Evolutionary conservation across 2,797 vertebrate genomes (phyloP).

Genomic region (Lepus oiostolus): DNA sequence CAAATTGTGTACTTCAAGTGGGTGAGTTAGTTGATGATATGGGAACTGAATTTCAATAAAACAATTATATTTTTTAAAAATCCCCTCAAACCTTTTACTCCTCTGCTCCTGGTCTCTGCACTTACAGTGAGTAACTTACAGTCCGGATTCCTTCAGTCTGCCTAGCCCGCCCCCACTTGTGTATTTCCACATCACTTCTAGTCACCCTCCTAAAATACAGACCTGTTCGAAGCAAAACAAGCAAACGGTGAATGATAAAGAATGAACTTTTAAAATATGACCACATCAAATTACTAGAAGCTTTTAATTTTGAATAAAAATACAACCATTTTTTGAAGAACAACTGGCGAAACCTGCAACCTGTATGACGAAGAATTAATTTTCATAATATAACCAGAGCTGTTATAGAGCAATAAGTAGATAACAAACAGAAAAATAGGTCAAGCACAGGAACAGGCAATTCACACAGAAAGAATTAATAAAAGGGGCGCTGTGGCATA

Average conservation of each 20-base stretch:
- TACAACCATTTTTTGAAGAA: not conserved
- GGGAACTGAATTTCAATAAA: not conserved
- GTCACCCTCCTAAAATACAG: not conserved
- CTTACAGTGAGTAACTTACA: not conserved
- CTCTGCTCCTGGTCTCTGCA: not conserved
- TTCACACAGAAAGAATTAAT: not conserved
- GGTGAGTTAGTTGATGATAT: too few relatives aligned
- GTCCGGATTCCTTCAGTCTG: not conserved
- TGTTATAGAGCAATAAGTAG: too few relatives aligned
- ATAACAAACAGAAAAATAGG: too few relatives aligned
- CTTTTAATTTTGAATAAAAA: not conserved
- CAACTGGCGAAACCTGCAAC: not conserved
- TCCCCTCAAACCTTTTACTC: not conserved
- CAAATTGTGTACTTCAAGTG: too few relatives aligned
- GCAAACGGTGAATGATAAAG: not conserved
- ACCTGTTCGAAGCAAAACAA: not conserved
- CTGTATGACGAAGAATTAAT: not conserved
- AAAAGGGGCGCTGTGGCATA: too few relatives aligned
- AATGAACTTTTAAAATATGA: not conserved
- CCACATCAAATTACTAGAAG: slow-evolving; percentile 15
- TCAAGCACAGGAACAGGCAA: not conserved
- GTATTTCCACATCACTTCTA: not conserved
- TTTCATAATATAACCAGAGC: not conserved
- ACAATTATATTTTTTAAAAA: not conserved
- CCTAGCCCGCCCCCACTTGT: not conserved